Base-by-base conservation (phyloP, 2,888 invertebrate genomes). In the Thymelicus lineola region DNA sequence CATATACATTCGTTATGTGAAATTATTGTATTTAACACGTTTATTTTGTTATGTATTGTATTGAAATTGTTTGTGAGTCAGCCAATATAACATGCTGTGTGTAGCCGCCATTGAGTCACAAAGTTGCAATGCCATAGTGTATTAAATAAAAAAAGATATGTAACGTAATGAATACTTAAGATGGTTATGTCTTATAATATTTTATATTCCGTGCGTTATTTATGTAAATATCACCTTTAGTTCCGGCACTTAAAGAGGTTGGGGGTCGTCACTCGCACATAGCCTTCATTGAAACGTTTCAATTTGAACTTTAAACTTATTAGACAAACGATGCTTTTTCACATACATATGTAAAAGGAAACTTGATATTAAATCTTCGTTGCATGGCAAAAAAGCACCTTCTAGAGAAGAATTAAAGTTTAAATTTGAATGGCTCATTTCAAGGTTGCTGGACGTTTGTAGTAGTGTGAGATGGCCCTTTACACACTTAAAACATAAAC, bases 51-150 rank as follows among this genome's bases (percentile, higher is more conserved):
- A 58, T 58, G 58, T 58, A 38, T 58, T 7, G n/a, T 36, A 36
- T 15, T 58, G 55, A 55, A 55, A 38, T 58, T 38, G 57, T 57
- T 57, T 57, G 58, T 57, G 38, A 58, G 58, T 50, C 48, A 50
- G 15, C 15, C 57, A 58, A 58, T 36, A 58, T 55, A 14, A 50
- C 7, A 45, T 20, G 48, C 12, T 28, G 80, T 80, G 80, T 77
- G 83, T 80, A 82, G 82, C 83, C 85, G 86, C 86, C 85, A 82
- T 81, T 84, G 87, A 89, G 89, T 91, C 91, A 89, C 90, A 90
- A 90, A 89, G 83, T 87, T 89, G 88, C 89, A 88, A 91, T 91
- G 91, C 90, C 91, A 90, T 91, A 90, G 85, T 86, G 82, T 71
- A 66, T 65, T 72, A 63, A 66, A 60, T 65, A 50, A 74, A 77